Conservation (phyloP, 2,113 vertebrate genomes). For the Bubo blakistoni region DNA sequence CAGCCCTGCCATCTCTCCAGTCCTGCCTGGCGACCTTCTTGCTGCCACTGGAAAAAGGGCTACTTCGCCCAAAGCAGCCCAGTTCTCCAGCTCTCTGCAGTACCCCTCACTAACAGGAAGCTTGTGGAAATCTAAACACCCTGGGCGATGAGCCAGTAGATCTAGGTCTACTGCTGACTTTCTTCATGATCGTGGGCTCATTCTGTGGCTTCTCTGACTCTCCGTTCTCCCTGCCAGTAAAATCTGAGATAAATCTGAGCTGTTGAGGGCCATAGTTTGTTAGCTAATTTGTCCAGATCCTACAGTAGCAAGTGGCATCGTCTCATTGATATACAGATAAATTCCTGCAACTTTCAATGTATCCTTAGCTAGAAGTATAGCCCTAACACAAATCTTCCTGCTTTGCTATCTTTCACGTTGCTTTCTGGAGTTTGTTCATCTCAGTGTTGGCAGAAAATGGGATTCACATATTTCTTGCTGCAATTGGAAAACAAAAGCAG, state of each 20-base stretch:
- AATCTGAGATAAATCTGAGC: slow-evolving; percentile 8
- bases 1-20: neutral
- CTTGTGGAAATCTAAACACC: neutral
- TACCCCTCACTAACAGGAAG: neutral
- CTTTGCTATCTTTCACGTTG: neutral
- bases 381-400: neutral
- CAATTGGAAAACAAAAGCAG: slow-evolving; percentile 30
- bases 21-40: neutral
- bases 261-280: neutral
- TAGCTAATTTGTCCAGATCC: neutral
- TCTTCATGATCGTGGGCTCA: fast-evolving
- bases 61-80: neutral
- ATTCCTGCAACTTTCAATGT: neutral
- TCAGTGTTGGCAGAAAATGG: neutral
- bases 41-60: neutral
- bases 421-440: neutral
- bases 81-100: neutral
- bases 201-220: neutral
- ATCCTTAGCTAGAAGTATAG: neutral
- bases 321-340: neutral
- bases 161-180: neutral
- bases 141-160: neutral
- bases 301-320: neutral
- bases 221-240: neutral
- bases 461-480: neutral